Percentiles rank a stretch among this genome's conserved stretches.
These are phyloP conservation scores for Pediacus dermestoides DNA, from an alignment of 2,888 invertebrate species.

Conservation along the genomic window DNA sequence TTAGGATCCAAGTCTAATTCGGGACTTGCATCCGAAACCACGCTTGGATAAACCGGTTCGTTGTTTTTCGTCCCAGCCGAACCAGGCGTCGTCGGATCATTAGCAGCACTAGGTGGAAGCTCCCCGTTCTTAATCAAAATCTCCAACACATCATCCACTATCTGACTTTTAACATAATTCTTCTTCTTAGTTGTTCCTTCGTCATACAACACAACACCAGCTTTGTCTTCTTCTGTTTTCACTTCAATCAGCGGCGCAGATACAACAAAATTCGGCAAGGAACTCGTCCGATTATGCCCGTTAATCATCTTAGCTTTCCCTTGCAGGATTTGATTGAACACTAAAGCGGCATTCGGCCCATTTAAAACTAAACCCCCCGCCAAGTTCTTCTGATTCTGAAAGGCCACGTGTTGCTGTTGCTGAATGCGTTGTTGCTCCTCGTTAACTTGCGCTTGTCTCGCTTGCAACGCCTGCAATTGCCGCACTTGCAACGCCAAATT, in stretches of 20 bases:
- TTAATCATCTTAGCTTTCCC: conserved; percentile 51
- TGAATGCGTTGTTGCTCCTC: conserved; percentile 53
- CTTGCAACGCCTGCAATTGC: conserved; percentile 62
- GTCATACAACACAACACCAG: conserved; percentile 63
- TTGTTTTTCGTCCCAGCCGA: conserved; percentile 44
- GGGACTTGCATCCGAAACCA: conserved; percentile 43
- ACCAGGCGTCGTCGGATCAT: conserved; percentile 61
- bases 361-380: conserved; percentile 60
- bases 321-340: conserved; percentile 53
- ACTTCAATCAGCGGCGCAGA: conserved; percentile 31
- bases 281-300: conserved; percentile 54
- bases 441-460: conserved; percentile 48
- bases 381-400: conserved; percentile 49
- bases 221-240: conserved; percentile 46
- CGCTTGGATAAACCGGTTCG: conserved; percentile 39
- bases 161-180: conserved; percentile 64
- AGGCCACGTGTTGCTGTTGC: conserved; percentile 51
- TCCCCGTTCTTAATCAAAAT: conserved; percentile 93
- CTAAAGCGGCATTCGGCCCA: conserved; percentile 56
- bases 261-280: conserved; percentile 59
- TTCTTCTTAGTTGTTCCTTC: conserved; percentile 61
- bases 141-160: conserved; percentile 88
- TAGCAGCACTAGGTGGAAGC: conserved; percentile 82
- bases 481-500: conserved; percentile 55
- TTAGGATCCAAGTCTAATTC: conserved; percentile 51